Percentiles rank a stretch among this genome's conserved stretches.
Conservation (phyloP, 2,888 invertebrate species). For the Philhelius pedissequus region DNA sequence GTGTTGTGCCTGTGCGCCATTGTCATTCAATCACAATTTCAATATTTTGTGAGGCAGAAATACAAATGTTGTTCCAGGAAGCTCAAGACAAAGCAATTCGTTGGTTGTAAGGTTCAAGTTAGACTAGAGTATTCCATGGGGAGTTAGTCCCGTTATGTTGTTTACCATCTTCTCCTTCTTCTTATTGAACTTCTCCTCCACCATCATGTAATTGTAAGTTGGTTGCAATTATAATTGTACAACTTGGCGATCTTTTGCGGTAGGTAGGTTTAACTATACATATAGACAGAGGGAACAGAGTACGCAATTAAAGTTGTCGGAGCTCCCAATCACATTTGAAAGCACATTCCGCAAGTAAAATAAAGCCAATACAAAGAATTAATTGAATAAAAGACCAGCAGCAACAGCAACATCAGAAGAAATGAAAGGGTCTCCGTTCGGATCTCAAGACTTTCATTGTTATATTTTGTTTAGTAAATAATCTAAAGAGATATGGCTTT, state of each 20-base stretch:
- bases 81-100: conserved; percentile 49
- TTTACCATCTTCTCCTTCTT: conserved; percentile 36
- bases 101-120: background rate
- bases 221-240: conserved; percentile 40
- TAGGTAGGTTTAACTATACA: too few species aligned
- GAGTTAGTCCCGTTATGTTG: conserved; percentile 39
- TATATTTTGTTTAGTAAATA: background rate
- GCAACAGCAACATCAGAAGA: background rate
- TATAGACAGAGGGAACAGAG: conserved; percentile 9
- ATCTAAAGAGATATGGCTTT: conserved; percentile 9
- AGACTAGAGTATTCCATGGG: conserved; percentile 4
- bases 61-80: conserved; percentile 67
- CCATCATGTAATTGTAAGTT: background rate
- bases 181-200: background rate
- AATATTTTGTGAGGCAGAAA: conserved; percentile 65
- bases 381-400: conserved; percentile 41
- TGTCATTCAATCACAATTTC: conserved; percentile 63
- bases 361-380: conserved; percentile 21
- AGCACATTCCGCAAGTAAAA: background rate
- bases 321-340: background rate
- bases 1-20: conserved; percentile 30
- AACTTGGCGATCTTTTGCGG: conserved; percentile 27
- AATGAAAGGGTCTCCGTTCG: conserved; percentile 5
- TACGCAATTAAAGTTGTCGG: conserved; percentile 41
- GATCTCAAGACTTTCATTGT: conserved; percentile 21